Percentiles rank a stretch among this genome's conserved stretches.
These are phyloP conservation scores for Vanacampus margaritifer DNA, from an alignment of 2,113 vertebrate genomes.

Conservation along the genomic window DNA sequence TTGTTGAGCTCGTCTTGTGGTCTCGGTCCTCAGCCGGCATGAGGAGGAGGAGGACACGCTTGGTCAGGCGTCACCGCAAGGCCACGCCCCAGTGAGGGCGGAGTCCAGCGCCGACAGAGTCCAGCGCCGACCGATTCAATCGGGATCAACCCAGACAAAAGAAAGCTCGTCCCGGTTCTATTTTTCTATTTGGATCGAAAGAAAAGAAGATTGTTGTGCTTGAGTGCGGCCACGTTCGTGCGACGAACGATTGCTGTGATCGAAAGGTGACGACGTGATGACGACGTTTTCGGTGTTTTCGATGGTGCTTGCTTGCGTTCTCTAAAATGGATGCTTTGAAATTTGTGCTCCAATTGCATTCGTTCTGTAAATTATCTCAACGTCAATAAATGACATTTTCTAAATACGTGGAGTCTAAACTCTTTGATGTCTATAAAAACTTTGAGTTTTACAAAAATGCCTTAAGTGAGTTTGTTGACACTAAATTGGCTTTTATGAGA, in stretches of 20 bases:
- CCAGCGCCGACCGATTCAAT: slow-evolving; percentile 27
- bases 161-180: not conserved
- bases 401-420: not conserved
- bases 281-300: slow-evolving; percentile 45
- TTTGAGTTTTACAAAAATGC: too few species aligned
- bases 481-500: too few species aligned
- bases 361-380: slow-evolving; percentile 62
- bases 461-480: too few species aligned
- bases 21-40: slow-evolving; percentile 39
- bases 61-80: slow-evolving; percentile 53
- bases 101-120: slow-evolving; percentile 28
- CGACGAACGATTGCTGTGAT: slow-evolving; percentile 18
- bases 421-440: not conserved
- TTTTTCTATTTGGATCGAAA: not conserved
- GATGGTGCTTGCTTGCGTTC: slow-evolving; percentile 65
- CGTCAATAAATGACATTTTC: slow-evolving; percentile 23
- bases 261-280: slow-evolving; percentile 23
- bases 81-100: slow-evolving; percentile 31
- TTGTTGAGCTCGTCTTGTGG: not conserved
- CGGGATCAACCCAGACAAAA: slow-evolving; percentile 17
- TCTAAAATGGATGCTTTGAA: slow-evolving; percentile 56
- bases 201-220: slow-evolving; percentile 3
- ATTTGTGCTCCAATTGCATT: slow-evolving; percentile 34
- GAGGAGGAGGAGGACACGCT: slow-evolving; percentile 50
- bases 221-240: not conserved